Conservation (phyloP, 2,113 vertebrate species). For the Gobiocypris rarus region DNA sequence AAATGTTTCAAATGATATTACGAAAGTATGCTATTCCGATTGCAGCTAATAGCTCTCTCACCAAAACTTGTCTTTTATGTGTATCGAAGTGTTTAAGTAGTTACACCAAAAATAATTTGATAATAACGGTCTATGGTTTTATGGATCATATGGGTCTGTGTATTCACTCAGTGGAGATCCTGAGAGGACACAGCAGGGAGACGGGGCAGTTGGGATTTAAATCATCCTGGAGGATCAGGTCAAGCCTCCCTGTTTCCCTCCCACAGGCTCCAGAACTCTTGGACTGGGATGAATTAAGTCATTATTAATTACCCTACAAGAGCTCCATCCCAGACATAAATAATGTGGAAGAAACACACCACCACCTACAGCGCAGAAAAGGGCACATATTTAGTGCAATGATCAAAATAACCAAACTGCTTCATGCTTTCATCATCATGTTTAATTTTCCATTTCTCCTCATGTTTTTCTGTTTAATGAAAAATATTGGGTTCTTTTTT, state of each 20-base stretch:
- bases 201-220: constrained; percentile 52
- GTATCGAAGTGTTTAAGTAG: not conserved
- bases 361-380: constrained; percentile 37
- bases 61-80: not conserved
- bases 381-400: constrained; percentile 1
- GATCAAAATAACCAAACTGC: constrained; percentile 13
- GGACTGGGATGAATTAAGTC: constrained; percentile 72
- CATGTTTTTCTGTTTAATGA: not conserved
- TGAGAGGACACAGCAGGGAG: constrained; percentile 1
- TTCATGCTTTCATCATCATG: constrained; percentile 18
- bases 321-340: constrained; percentile 65
- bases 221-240: constrained; percentile 62
- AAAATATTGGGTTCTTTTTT: too few species aligned
- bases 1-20: not conserved
- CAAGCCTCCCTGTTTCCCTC: constrained; percentile 58
- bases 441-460: not conserved
- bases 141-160: not conserved
- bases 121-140: constrained; percentile 5
- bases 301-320: constrained; percentile 73
- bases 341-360: constrained; percentile 54
- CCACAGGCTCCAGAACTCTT: constrained; percentile 59
- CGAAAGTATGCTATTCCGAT: not conserved
- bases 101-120: not conserved
- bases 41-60: not conserved
- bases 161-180: constrained; percentile 15